Percentiles rank a stretch among this genome's conserved stretches.
phyloP scores from a whole-genome alignment of 2,888 invertebrate species.

The Rhorus exstirpatorius region DNA sequence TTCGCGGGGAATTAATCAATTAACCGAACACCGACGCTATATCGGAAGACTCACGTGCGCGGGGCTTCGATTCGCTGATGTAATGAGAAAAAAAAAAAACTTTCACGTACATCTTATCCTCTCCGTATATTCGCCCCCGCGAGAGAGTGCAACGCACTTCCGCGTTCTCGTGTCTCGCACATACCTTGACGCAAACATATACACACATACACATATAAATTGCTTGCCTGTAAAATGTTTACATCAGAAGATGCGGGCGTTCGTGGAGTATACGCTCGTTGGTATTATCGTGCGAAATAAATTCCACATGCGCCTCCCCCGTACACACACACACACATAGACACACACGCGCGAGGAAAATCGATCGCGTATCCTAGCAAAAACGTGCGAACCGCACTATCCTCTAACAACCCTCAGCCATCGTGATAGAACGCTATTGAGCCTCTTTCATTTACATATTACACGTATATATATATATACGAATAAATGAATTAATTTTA shows the following conservation, averaged over 20 bases:
- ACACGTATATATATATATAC: neutral
- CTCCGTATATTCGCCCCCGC: slow-evolving; percentile 47
- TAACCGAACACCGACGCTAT: slow-evolving; percentile 20
- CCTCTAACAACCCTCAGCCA: slow-evolving; percentile 30
- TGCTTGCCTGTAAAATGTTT: too few species aligned
- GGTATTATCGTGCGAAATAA: slow-evolving; percentile 66
- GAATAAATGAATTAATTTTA: too few species aligned
- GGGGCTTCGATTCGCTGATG: slow-evolving; percentile 31
- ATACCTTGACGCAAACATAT: neutral
- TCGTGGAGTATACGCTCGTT: slow-evolving; percentile 30
- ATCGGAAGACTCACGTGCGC: slow-evolving; percentile 15
- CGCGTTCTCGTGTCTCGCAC: slow-evolving; percentile 63
- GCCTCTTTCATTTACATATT: slow-evolving; percentile 11
- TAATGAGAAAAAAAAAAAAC: slow-evolving; percentile 25
- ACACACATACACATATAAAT: neutral
- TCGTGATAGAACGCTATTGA: slow-evolving; percentile 40
- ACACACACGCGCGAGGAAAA: slow-evolving; percentile 39
- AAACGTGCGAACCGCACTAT: slow-evolving; percentile 41
- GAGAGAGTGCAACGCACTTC: slow-evolving; percentile 65
- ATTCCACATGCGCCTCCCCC: slow-evolving; percentile 56
- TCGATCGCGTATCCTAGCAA: slow-evolving; percentile 35
- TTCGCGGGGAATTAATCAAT: slow-evolving; percentile 41
- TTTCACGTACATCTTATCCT: slow-evolving; percentile 43
- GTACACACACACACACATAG: too few species aligned
- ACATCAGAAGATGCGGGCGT: slow-evolving; percentile 60